Percentiles rank a stretch among this genome's conserved stretches.
These are phyloP conservation scores for Myotis yumanensis DNA, from an alignment of 2,113 vertebrate genomes.

Conservation along the genomic window DNA sequence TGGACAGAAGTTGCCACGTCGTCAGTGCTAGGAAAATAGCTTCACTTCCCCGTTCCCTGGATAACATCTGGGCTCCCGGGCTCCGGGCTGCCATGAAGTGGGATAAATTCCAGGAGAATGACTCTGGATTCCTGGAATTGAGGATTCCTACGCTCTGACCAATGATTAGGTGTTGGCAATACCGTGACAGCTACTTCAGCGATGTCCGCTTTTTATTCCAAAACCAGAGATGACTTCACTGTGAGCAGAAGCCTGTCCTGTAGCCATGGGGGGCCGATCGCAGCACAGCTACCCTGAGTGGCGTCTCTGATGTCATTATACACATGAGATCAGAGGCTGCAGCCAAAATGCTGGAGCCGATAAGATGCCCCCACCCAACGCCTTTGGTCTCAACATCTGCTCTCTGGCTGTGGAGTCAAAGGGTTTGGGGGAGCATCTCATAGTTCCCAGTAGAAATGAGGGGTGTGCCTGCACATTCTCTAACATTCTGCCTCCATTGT, in stretches of 20 bases:
- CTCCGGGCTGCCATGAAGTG: not conserved
- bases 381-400: not conserved
- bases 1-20: not conserved
- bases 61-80: not conserved
- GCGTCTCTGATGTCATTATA: not conserved
- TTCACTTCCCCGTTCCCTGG: not conserved
- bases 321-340: not conserved
- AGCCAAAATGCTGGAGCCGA: too few relatives aligned
- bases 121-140: not conserved
- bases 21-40: not conserved
- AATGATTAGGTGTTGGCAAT: not conserved
- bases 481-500: not conserved
- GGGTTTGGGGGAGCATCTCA: not conserved
- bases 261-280: not conserved
- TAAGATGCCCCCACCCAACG: too few relatives aligned
- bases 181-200: not conserved
- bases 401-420: not conserved
- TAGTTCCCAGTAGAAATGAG: not conserved
- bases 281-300: not conserved
- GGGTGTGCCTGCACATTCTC: not conserved
- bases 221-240: not conserved
- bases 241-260: not conserved
- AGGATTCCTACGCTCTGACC: not conserved
- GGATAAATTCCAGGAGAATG: not conserved
- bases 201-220: not conserved